Evolutionary conservation across 2,113 vertebrate genomes (phyloP).

Genomic region (Amia ocellicauda): DNA sequence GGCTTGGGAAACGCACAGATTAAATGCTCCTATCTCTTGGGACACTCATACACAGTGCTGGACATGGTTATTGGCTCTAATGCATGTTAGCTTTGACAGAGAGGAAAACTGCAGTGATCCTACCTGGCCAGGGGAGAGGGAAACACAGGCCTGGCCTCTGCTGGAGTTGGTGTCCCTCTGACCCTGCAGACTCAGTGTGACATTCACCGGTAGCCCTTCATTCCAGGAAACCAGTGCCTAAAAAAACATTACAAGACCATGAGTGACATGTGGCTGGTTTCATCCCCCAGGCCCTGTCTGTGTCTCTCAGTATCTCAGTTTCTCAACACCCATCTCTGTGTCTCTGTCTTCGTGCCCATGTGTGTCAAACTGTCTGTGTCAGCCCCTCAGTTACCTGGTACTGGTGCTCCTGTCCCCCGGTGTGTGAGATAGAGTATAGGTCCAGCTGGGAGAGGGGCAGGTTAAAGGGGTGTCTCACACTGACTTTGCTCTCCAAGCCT

Average conservation of each 20-base stretch:
- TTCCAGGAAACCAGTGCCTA: constrained; percentile 69
- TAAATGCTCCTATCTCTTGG: no score
- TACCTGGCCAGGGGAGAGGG: constrained; percentile 68
- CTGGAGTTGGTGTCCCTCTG: constrained; percentile 48
- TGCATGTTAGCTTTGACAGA: no score
- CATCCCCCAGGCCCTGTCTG: not conserved
- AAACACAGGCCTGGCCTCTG: constrained; percentile 62
- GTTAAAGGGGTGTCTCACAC: constrained; percentile 65
- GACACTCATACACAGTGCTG: no score
- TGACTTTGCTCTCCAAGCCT: constrained; percentile 42
- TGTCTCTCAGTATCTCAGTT: not conserved
- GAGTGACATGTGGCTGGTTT: no score
- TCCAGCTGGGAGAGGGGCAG: constrained; percentile 55
- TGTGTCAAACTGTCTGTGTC: not conserved
- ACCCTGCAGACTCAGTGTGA: constrained; percentile 60
- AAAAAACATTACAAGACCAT: constrained; percentile 1
- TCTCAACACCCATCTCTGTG: no score
- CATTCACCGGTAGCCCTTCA: constrained; percentile 50
- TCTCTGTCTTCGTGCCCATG: not conserved
- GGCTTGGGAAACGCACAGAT: no score
- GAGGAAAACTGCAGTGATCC: not conserved
- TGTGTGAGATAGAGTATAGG: constrained; percentile 50
- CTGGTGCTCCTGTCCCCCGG: constrained; percentile 45
- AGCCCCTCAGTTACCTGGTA: constrained; percentile 71
- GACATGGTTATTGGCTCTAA: no score